Base-by-base conservation (phyloP, 2,888 invertebrate species). In the Platycheirus rosarum region DNA sequence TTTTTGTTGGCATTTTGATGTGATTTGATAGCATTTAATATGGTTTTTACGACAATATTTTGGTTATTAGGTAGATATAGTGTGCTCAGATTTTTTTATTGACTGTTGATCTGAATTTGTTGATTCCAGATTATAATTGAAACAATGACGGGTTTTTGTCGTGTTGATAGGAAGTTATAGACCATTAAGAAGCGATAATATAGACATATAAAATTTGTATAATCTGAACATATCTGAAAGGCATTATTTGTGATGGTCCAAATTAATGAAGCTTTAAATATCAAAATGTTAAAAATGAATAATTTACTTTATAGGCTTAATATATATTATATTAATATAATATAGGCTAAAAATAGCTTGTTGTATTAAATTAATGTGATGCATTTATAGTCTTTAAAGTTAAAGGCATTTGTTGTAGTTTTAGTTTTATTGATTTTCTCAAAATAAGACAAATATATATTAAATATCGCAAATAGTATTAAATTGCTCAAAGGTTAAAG, bases 1-100 rank as follows among this genome's bases (percentile, higher is more conserved):
- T 44, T 69, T 63, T 20, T 79, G 79, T 79, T 79, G 49, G 55
- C 49, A 49, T 63, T 16, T 75, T 75, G 63, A 79, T 79, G 68
- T 62, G 68, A 29, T 62, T 79, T 75, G 68, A 79, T 75, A 16
- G 63, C 37, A 48, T 48, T 74, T 57, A 66, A 66, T 49, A 42
- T 32, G n/a, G 35, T 60, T 74, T 74, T 35, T 32, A 53, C 29
- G 13, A 69, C 51, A 73, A 74, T 62, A 74, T 75, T 69, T 74
- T 66, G 79, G 51, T 55, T 66, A 73, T 78, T 73, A 78, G 66
- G 8, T 8, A 48, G 66, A 60, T 44, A 66, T 51, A 77, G 63
- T 44, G 55, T 48, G 51, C 57, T 63, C 16, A 29, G 0, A 60
- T 68, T 46, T 44, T 68, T 42, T 68, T 46, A 68, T 68, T 53